Evolutionary conservation across 2,113 vertebrate genomes (phyloP).

Genomic region (Nothocercus nigrocapillus): DNA sequence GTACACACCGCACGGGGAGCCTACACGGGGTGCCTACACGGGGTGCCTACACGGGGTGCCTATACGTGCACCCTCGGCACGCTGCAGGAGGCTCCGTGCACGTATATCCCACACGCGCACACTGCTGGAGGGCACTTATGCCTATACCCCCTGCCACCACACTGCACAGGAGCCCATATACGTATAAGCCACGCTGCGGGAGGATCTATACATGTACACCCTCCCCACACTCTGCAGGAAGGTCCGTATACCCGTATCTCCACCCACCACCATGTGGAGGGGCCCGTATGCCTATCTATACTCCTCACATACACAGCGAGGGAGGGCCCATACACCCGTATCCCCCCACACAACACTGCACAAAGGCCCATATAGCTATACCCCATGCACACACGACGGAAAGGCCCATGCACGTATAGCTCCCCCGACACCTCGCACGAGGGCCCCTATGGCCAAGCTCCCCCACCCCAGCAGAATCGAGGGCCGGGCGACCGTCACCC

Average conservation of each 20-base stretch:
- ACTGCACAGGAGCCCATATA: rapidly evolving
- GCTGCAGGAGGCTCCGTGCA: no score
- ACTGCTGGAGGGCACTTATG: no score
- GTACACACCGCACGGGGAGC: no score
- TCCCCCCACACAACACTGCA: not conserved
- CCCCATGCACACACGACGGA: not conserved
- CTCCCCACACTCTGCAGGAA: no score
- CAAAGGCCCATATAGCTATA: rapidly evolving
- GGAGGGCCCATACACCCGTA: rapidly evolving
- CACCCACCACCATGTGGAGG: no score
- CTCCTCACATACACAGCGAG: no score
- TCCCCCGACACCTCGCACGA: not conserved
- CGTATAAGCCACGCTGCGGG: rapidly evolving
- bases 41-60: no score
- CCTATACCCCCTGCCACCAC: not conserved
- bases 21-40: no score
- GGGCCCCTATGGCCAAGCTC: not conserved
- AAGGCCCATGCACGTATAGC: not conserved
- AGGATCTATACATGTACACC: not conserved
- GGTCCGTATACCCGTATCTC: rapidly evolving
- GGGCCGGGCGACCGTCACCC: no score
- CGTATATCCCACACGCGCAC: no score
- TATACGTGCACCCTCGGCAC: no score
- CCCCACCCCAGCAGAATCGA: not conserved
- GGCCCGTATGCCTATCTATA: not conserved